Evolutionary conservation across 2,797 vertebrate species (phyloP).

Genomic region (Zenarchopterus dispar): DNA sequence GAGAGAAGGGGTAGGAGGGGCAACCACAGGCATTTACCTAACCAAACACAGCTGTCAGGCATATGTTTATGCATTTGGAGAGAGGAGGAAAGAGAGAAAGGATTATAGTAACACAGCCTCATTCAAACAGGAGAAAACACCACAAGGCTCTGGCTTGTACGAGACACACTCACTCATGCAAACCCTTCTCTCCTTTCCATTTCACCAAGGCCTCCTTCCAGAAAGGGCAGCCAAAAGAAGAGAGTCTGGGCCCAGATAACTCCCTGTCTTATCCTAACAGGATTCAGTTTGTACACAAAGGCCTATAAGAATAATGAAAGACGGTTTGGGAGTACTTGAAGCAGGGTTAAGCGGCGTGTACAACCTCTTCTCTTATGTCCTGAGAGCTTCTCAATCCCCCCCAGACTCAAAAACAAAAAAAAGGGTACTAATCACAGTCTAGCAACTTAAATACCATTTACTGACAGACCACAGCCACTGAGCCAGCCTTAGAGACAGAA

Average conservation of each 20-base stretch:
- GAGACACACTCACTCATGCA: constrained; percentile 49
- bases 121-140: constrained; percentile 71
- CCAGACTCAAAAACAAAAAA: constrained; percentile 59
- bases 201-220: constrained; percentile 69
- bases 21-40: constrained; percentile 78
- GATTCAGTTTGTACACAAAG: constrained; percentile 80
- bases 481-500: constrained; percentile 57
- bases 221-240: constrained; percentile 70
- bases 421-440: constrained; percentile 76
- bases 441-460: constrained; percentile 71
- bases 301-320: constrained; percentile 77
- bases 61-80: constrained; percentile 43
- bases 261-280: constrained; percentile 80
- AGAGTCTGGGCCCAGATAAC: constrained; percentile 74
- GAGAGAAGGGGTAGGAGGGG: constrained; percentile 35
- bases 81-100: constrained; percentile 62
- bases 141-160: constrained; percentile 68
- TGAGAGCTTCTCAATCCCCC: constrained; percentile 67
- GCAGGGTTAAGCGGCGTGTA: constrained; percentile 76
- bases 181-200: constrained; percentile 47
- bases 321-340: constrained; percentile 73
- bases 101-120: constrained; percentile 79
- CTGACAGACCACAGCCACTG: constrained; percentile 59
- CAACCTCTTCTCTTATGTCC: constrained; percentile 70
- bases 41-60: constrained; percentile 80